Percentiles rank a stretch among this genome's conserved stretches.
These are phyloP conservation scores for Hypocryptadius cinnamomeus DNA, from an alignment of 2,113 vertebrate species.

Conservation along the genomic window DNA sequence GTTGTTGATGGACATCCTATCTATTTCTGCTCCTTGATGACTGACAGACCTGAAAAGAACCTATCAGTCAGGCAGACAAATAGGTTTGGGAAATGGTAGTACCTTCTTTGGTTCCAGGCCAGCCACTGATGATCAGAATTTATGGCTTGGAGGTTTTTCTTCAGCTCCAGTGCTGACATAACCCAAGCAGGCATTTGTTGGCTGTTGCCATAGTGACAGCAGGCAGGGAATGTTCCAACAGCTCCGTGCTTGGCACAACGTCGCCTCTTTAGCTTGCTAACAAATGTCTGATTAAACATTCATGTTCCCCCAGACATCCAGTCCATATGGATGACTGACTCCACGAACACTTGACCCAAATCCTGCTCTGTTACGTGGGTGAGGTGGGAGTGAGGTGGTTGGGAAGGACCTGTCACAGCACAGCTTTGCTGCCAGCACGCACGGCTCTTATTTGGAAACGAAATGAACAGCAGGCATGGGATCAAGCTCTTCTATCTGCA, in stretches of 20 bases:
- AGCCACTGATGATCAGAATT: not conserved
- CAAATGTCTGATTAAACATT: conserved; percentile 35
- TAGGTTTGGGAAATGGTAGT: not conserved
- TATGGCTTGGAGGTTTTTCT: not conserved
- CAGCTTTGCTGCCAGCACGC: not conserved
- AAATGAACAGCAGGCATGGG: not conserved
- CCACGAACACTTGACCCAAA: not conserved
- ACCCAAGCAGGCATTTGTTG: not conserved
- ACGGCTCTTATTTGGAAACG: not conserved
- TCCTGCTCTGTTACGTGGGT: not conserved
- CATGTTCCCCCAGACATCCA: not conserved
- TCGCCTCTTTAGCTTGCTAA: conserved; percentile 16
- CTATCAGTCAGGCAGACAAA: not conserved
- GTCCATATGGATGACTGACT: not conserved
- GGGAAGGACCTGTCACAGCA: not conserved
- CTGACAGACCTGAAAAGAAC: not conserved
- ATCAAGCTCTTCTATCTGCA: not conserved
- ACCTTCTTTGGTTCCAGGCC: not conserved
- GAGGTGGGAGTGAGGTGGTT: not conserved
- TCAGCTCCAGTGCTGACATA: not conserved
- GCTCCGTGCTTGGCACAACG: not conserved
- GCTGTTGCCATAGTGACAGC: conserved; percentile 23
- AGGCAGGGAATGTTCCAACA: conserved; percentile 11
- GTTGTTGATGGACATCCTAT: not conserved
- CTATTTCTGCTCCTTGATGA: not conserved